Conservation (phyloP, 2,113 vertebrate genomes). For the Chauna torquata region DNA sequence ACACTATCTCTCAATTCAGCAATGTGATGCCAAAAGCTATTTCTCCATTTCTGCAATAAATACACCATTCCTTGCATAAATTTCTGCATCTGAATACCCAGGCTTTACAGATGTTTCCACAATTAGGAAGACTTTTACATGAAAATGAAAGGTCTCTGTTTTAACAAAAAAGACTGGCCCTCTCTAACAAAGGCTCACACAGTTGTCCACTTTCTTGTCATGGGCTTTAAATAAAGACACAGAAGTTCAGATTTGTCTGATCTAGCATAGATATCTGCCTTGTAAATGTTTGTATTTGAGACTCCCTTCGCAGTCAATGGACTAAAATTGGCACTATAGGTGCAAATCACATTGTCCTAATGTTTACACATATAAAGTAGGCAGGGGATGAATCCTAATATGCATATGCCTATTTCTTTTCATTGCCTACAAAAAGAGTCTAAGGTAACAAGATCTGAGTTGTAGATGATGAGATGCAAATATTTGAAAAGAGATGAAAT, state of each 20-base stretch:
- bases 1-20: not conserved
- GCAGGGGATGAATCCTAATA: not conserved
- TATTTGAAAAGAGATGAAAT: not conserved
- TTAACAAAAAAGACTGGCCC: fast-evolving
- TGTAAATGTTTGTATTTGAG: not conserved
- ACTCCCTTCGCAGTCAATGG: not conserved
- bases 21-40: not conserved
- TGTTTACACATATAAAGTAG: not conserved
- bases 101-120: not conserved
- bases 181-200: not conserved
- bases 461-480: not conserved
- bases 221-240: not conserved
- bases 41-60: not conserved
- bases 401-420: not conserved
- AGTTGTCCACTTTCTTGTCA: not conserved
- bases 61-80: not conserved
- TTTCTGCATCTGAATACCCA: not conserved
- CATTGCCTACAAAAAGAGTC: not conserved
- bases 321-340: fast-evolving
- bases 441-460: not conserved
- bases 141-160: not conserved
- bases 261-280: not conserved
- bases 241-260: not conserved
- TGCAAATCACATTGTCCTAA: not conserved
- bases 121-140: not conserved